Evolutionary conservation across 2,797 vertebrate species (phyloP), one percentile per base, ranked within the genome.

Genomic region (Pagetopsis macropterus): DNA sequence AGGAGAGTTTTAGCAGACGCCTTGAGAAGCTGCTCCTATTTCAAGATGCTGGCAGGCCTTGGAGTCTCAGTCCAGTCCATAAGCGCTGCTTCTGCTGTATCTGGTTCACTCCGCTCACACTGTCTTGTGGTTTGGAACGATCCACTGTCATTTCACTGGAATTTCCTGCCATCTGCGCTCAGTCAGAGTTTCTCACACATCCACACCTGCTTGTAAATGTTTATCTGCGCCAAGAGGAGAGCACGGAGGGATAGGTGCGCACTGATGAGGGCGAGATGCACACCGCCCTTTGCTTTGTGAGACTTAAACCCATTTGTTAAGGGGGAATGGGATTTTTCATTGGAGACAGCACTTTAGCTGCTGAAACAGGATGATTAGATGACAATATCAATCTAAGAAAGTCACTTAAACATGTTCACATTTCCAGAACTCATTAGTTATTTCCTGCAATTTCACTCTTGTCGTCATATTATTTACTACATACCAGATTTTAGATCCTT

Each of bases 161-260:
- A 97, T 97, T 96, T 97, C 96, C 96, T 96, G 96, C 95, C 96
- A 96, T 97, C 94, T 96, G 96, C 75, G 0, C 95, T 95, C 94
- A 94, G 95, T 95, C 94, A 92, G 93, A 94, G 94, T 96, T 96
- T 96, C 96, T 96, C 95, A 96, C 95, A 96, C 95, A 96, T 95
- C 95, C 95, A 94, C 95, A 95, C 95, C 96, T 96, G 95, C 96
- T 96, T 95, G 94, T 96, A 96, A 95, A 96, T 93, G 95, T 93
- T 94, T 83, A 82, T 88, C 90, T 93, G 92, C 94, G 94, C 94
- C 93, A 94, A 78, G 92, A 91, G 92, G 84, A 91, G 88, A 90
- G 91, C 92, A 72, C 15, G 50, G 68, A 94, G 94, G 60, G 76
- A 72, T 78, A 81, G 87, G 81, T 89, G 77, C 73, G 68, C 57